Conservation (phyloP, 2,797 vertebrate species). For the Falco cherrug region DNA sequence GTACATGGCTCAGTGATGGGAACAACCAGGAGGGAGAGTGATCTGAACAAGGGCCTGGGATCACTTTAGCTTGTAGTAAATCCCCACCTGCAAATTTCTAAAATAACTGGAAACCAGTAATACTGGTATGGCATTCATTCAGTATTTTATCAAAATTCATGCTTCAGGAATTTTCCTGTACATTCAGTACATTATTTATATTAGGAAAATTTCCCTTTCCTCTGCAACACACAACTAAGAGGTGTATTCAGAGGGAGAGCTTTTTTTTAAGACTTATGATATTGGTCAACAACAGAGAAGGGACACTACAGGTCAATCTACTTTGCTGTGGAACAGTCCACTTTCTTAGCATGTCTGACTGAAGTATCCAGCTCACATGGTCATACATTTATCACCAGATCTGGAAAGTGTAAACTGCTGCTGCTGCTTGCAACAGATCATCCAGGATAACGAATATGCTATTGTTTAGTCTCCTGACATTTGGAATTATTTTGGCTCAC, state of each 20-base stretch:
- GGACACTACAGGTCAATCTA: not conserved
- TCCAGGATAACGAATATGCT: not conserved
- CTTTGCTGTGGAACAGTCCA: not conserved
- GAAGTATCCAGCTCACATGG: not conserved
- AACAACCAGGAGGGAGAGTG: rapidly evolving
- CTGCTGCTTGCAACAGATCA: not conserved
- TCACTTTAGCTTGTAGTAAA: not conserved
- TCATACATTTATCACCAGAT: not conserved
- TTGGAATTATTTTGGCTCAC: not conserved
- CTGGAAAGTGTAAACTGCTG: not conserved
- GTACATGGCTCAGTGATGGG: not conserved
- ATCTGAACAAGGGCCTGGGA: not conserved
- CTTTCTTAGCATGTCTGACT: not conserved
- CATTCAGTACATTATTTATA: not conserved
- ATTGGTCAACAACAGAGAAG: not conserved
- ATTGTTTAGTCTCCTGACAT: not conserved
- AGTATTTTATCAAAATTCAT: not conserved
- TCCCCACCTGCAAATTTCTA: not conserved
- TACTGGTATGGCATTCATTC: not conserved
- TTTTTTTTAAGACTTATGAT: not conserved
- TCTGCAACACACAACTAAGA: not conserved
- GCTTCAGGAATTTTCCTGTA: not conserved
- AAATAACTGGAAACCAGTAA: not conserved
- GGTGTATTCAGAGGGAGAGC: not conserved
- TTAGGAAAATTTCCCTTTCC: not conserved